Conservation (phyloP, 2,113 vertebrate genomes). For the Callipepla californica region DNA sequence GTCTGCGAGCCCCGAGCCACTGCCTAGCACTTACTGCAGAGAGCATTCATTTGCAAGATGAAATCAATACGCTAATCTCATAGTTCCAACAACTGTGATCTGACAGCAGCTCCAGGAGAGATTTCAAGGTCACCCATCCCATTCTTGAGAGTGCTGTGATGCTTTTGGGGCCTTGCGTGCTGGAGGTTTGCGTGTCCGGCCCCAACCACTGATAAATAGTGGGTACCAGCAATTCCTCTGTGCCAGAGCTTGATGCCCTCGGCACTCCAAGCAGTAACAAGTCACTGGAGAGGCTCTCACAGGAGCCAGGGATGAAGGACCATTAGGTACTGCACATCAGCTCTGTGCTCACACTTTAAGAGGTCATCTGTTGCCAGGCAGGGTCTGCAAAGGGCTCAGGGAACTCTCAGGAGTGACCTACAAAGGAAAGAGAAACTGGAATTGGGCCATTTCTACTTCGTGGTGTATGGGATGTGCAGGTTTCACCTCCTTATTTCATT, state of each 20-base stretch:
- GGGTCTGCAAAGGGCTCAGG: not conserved
- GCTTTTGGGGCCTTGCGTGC: rapidly evolving
- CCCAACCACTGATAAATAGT: rapidly evolving
- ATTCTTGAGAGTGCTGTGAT: not conserved
- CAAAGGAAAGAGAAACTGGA: not conserved
- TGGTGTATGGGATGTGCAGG: rapidly evolving
- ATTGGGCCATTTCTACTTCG: not conserved
- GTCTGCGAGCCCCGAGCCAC: constrained; percentile 7
- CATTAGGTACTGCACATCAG: not conserved
- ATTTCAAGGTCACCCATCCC: not conserved
- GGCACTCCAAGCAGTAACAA: not conserved
- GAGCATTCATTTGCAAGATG: not conserved
- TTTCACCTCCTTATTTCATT: rapidly evolving
- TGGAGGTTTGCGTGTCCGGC: rapidly evolving
- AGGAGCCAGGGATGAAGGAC: not conserved
- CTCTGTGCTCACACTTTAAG: not conserved
- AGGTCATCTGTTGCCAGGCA: not conserved
- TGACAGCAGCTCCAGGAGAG: not conserved
- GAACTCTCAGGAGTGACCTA: not conserved
- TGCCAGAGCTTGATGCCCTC: rapidly evolving
- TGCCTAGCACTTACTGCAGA: not conserved
- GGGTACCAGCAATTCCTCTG: not conserved
- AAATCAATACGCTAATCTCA: not conserved
- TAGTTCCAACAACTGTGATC: not conserved
- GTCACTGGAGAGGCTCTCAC: not conserved